Percentiles rank a stretch among this genome's conserved stretches.
Evolutionary conservation across 2,797 vertebrate genomes (phyloP).

Genomic region (Dendrocincla tyrannina): DNA sequence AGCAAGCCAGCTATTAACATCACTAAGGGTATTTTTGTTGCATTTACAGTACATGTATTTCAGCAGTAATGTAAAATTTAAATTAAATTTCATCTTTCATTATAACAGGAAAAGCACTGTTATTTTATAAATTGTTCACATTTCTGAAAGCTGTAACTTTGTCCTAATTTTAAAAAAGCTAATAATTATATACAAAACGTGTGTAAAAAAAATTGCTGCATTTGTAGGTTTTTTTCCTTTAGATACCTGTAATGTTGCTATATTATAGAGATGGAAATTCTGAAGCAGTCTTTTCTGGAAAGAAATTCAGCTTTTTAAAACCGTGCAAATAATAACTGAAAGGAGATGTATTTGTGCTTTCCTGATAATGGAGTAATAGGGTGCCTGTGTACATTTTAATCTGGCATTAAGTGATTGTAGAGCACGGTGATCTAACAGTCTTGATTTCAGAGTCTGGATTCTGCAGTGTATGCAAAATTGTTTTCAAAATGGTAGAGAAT

Average conservation of each 20-base stretch:
- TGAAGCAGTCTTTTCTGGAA: neutral
- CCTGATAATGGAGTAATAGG: neutral
- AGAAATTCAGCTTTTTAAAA: conserved; percentile 5
- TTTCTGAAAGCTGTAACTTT: neutral
- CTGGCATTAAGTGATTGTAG: neutral
- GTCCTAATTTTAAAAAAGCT: neutral
- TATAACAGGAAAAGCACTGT: neutral
- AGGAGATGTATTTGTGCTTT: neutral
- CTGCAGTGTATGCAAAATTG: neutral
- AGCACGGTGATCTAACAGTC: neutral
- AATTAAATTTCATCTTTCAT: neutral
- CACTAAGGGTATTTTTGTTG: neutral
- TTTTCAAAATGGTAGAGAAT: neutral
- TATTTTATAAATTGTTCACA: neutral
- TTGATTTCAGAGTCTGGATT: neutral
- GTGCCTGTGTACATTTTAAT: neutral
- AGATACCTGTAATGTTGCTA: neutral
- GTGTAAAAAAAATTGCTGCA: fast-evolving
- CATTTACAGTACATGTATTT: neutral
- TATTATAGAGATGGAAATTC: neutral
- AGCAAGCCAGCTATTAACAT: neutral
- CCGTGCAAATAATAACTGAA: neutral
- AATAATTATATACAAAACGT: neutral
- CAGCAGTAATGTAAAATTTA: neutral
- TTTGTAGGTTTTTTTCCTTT: neutral